Percentiles rank a stretch among this genome's conserved stretches.
Evolutionary conservation across 2,888 invertebrate genomes (phyloP).

Genomic region (Aplocera efformata): DNA sequence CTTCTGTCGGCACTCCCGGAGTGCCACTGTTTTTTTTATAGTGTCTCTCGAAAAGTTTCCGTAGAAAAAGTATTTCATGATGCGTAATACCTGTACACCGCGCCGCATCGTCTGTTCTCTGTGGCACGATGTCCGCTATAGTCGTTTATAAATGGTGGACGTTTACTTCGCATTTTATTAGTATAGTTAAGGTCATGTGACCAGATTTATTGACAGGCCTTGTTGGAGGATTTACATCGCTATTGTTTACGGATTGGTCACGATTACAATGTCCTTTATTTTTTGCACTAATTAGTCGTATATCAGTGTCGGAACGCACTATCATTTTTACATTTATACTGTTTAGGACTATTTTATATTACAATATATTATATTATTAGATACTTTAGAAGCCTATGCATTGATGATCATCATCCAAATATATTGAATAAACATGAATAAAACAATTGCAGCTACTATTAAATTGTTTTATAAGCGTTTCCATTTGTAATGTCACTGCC

Average conservation of each 20-base stretch:
- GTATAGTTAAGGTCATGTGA: constrained; percentile 13
- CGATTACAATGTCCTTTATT: constrained; percentile 9
- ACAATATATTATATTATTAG: no score
- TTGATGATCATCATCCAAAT: no score
- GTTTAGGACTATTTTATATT: no score
- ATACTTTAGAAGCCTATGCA: no score
- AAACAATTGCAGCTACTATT: no score
- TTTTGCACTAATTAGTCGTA: constrained; percentile 9
- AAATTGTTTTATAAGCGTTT: no score
- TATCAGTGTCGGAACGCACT: background rate
- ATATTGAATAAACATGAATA: no score
- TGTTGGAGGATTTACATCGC: constrained; percentile 14
- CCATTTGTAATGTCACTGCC: no score
- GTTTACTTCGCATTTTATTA: constrained; percentile 17
- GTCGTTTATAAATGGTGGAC: constrained; percentile 19
- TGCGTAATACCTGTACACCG: background rate
- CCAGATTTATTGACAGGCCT: constrained; percentile 7
- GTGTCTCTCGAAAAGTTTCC: no score
- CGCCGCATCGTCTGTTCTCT: constrained; percentile 5
- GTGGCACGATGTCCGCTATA: constrained; percentile 2
- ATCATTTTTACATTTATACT: background rate
- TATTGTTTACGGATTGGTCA: constrained; percentile 19
- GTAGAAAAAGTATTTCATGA: no score
- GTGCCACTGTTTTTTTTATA: no score
- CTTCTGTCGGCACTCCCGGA: no score